Conservation (phyloP, 1,140 invertebrate genomes). For the Drosophila mayri region DNA sequence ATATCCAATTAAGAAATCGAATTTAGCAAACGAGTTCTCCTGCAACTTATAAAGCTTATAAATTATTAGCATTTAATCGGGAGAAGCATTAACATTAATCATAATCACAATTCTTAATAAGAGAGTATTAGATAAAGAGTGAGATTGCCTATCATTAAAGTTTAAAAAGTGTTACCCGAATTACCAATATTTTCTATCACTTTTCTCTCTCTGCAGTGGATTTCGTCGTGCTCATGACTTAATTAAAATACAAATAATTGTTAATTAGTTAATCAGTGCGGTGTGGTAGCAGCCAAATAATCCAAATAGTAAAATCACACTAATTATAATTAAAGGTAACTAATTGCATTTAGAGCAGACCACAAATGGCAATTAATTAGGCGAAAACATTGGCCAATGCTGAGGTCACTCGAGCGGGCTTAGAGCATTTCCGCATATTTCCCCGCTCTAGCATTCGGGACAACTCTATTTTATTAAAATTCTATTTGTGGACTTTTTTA, state of each 20-base stretch:
- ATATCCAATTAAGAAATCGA: not conserved
- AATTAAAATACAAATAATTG: constrained; percentile 36
- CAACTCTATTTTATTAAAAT: constrained; percentile 80
- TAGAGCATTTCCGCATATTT: constrained; percentile 10
- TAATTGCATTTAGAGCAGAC: constrained; percentile 62
- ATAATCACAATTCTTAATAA: too few relatives aligned
- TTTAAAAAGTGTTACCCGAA: too few relatives aligned
- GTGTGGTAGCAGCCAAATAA: constrained; percentile 44
- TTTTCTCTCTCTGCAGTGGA: constrained; percentile 1
- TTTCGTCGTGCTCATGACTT: constrained; percentile 15
- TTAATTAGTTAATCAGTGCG: constrained; percentile 66
- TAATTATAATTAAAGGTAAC: constrained; percentile 75
- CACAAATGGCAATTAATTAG: constrained; percentile 77
- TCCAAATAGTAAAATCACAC: constrained; percentile 59
- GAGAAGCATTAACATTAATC: too few relatives aligned
- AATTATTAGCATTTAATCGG: not conserved
- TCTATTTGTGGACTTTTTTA: constrained; percentile 78
- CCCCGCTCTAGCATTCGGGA: not conserved
- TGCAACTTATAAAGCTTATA: not conserved
- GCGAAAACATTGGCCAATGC: constrained; percentile 45
- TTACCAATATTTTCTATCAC: too few relatives aligned
- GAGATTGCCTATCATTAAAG: too few relatives aligned
- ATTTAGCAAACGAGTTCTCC: too few relatives aligned
- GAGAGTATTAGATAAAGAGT: too few relatives aligned
- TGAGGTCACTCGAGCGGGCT: constrained; percentile 29